phyloP scores from a whole-genome alignment of 2,113 vertebrate genomes.

The Alectura lathami region DNA sequence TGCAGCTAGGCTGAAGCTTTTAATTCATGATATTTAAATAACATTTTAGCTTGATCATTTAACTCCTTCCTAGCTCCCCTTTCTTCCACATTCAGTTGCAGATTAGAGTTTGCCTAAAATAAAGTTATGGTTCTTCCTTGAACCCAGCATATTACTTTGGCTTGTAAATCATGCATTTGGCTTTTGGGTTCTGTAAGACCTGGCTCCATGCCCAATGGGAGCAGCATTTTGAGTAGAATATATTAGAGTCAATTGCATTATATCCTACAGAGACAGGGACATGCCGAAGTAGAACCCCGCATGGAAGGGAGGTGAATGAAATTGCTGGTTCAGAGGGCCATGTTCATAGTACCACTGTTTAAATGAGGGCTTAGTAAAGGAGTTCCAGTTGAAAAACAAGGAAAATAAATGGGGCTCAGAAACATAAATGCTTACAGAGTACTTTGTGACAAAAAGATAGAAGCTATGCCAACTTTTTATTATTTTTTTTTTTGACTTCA shows the following conservation, averaged over 20 bases:
- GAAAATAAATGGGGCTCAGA: neutral
- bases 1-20: conserved; percentile 37
- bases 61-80: conserved; percentile 14
- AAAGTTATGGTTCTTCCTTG: neutral
- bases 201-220: neutral
- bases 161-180: neutral
- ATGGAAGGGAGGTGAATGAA: neutral
- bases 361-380: conserved; percentile 20
- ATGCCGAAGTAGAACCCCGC: neutral
- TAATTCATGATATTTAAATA: conserved; percentile 59
- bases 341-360: neutral
- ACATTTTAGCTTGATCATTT: conserved; percentile 38
- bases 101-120: neutral
- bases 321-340: neutral
- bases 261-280: neutral
- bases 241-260: neutral
- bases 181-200: neutral
- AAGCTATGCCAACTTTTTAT: neutral
- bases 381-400: conserved; percentile 19
- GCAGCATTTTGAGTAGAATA: neutral
- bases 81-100: neutral
- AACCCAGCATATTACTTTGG: neutral
- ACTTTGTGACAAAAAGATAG: neutral
- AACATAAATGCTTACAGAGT: neutral
- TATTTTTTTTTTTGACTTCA: neutral